Conservation (phyloP, 92 coral and sea anemone genomes). For the Umimayanthus chanpuru region DNA sequence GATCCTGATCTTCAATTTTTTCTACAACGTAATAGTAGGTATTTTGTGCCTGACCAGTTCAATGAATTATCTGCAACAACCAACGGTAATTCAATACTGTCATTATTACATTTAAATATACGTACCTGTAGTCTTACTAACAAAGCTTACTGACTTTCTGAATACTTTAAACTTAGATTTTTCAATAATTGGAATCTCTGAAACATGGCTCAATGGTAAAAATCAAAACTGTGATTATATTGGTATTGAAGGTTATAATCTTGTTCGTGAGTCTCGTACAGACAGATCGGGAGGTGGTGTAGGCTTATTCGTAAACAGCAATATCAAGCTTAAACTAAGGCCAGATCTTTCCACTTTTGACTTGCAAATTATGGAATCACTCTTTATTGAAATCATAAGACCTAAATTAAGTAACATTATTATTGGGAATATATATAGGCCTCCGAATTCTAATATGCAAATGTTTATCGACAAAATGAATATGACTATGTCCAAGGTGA, state of each 20-base stretch:
- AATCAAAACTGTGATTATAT: neutral
- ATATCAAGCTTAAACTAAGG: constrained; percentile 45
- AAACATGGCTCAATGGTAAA: constrained; percentile 27
- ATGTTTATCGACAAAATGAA: constrained; percentile 3
- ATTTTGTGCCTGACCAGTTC: neutral
- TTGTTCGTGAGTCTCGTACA: constrained; percentile 35
- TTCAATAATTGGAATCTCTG: constrained; percentile 32
- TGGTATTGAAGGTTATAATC: constrained; percentile 28
- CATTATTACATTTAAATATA: constrained; percentile 31
- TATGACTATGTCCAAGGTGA: neutral
- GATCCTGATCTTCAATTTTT: neutral
- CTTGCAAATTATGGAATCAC: constrained; percentile 34
- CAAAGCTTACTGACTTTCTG: constrained; percentile 22
- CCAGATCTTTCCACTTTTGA: constrained; percentile 34
- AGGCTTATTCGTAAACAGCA: constrained; percentile 36
- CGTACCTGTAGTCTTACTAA: constrained; percentile 35
- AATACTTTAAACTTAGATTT: neutral
- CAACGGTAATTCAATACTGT: neutral
- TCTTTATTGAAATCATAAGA: constrained; percentile 53
- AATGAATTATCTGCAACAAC: neutral
- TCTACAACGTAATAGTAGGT: neutral
- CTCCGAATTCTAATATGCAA: constrained; percentile 28
- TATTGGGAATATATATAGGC: constrained; percentile 43
- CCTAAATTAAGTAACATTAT: constrained; percentile 36
- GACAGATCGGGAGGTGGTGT: constrained; percentile 43